phyloP scores from a whole-genome alignment of 2,113 vertebrate genomes.

The Neolamprologus falcicula region DNA sequence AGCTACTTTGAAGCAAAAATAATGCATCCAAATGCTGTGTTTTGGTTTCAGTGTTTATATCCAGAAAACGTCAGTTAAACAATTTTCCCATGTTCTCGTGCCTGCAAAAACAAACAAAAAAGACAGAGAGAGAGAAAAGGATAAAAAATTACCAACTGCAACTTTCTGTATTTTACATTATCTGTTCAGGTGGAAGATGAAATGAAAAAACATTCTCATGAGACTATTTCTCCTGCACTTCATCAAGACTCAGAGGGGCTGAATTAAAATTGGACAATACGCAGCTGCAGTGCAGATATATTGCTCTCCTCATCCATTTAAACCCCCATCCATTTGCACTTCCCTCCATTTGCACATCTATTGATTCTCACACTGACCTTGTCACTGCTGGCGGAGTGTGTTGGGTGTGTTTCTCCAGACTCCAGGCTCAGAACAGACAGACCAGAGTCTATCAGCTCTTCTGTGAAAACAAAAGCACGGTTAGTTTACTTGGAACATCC shows the following conservation, averaged over 20 bases:
- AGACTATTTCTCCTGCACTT: slow-evolving; percentile 6
- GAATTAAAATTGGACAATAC: background rate
- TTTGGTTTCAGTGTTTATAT: slow-evolving; percentile 51
- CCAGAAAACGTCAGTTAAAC: slow-evolving; percentile 51
- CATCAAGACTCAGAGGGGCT: background rate
- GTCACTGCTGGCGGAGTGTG: slow-evolving; percentile 64
- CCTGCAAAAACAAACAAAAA: slow-evolving; percentile 37
- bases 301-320: slow-evolving; percentile 3
- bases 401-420: slow-evolving; percentile 53
- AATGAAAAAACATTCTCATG: slow-evolving; percentile 8
- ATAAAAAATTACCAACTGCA: background rate
- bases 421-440: slow-evolving; percentile 66
- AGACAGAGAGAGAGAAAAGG: background rate
- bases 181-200: background rate
- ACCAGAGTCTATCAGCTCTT: slow-evolving; percentile 63
- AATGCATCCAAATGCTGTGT: slow-evolving; percentile 4
- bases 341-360: slow-evolving; percentile 27
- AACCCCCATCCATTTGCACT: slow-evolving; percentile 37
- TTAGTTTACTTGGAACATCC: background rate
- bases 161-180: background rate
- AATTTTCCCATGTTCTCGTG: slow-evolving; percentile 70
- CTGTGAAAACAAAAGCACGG: slow-evolving; percentile 12
- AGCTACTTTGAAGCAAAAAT: slow-evolving; percentile 29
- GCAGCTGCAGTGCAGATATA: slow-evolving; percentile 31
- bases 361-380: slow-evolving; percentile 60